Evolutionary conservation across 2,797 vertebrate species (phyloP).

Genomic region (Sitta carolinensis): DNA sequence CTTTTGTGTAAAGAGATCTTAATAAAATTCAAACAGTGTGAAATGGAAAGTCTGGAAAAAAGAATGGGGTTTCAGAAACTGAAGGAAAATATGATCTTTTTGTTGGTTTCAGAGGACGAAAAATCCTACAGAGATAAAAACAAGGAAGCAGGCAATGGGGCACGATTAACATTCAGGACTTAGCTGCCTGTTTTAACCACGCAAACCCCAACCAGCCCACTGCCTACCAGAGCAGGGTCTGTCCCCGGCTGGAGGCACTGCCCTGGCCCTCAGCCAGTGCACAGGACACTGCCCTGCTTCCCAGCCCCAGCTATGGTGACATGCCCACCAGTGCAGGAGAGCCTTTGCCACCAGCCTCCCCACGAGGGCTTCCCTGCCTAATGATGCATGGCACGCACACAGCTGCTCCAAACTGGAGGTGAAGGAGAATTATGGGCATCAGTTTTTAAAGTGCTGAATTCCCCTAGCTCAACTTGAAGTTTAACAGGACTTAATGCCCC

Average conservation of each 20-base stretch:
- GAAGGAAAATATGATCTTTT: slow-evolving; percentile 58
- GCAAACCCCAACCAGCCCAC: rapidly evolving
- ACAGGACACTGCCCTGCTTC: no score
- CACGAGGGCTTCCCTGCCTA: rapidly evolving
- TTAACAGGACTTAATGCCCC: not conserved
- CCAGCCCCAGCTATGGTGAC: rapidly evolving
- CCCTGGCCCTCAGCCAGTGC: rapidly evolving
- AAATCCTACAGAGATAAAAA: not conserved
- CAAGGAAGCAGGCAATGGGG: not conserved
- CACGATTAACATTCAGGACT: not conserved
- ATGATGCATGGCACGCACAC: not conserved
- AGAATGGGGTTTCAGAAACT: slow-evolving; percentile 59
- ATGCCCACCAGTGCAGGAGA: rapidly evolving
- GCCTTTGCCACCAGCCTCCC: not conserved
- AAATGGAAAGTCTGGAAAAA: slow-evolving; percentile 73
- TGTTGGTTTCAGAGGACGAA: slow-evolving; percentile 34
- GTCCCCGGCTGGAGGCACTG: not conserved
- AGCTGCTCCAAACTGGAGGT: not conserved
- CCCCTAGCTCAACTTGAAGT: not conserved
- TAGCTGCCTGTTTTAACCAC: not conserved
- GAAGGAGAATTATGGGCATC: not conserved
- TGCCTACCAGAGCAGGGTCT: rapidly evolving
- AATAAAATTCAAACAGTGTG: slow-evolving; percentile 76
- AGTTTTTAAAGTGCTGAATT: not conserved
- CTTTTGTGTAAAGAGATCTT: slow-evolving; percentile 66